These are phyloP conservation scores for Oscheius sp. DNA, from an alignment of 2,888 invertebrate species.

Conservation along the genomic window DNA sequence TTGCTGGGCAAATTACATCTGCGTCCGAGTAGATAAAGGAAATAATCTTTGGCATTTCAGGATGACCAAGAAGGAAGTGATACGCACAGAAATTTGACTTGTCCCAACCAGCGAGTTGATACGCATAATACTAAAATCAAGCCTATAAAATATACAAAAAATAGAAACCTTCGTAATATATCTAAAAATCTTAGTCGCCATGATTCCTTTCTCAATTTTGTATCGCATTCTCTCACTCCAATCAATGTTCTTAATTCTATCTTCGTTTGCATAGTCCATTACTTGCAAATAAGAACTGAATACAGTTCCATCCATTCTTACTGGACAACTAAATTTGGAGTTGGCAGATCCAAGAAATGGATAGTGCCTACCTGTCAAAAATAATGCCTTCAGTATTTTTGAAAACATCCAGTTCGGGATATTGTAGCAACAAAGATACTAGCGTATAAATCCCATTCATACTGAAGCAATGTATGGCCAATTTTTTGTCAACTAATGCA, in stretches of 20 bases:
- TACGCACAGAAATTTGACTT: neutral
- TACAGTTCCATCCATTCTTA: too few species aligned
- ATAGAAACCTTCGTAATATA: neutral
- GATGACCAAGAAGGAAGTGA: neutral
- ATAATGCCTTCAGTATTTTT: slow-evolving; percentile 15
- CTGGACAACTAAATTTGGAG: slow-evolving; percentile 1
- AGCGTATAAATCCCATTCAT: slow-evolving; percentile 21
- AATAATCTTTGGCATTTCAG: neutral
- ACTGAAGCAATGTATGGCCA: slow-evolving; percentile 21
- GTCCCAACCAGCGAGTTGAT: neutral
- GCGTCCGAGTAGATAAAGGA: slow-evolving; percentile 15
- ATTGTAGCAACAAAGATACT: neutral
- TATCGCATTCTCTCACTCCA: neutral
- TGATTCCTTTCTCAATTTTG: neutral
- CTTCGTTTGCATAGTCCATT: slow-evolving; percentile 6
- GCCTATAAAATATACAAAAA: neutral
- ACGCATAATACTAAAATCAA: neutral
- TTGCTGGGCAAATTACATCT: neutral
- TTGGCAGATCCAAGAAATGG: neutral
- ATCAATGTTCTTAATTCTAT: neutral
- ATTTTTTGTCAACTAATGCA: neutral
- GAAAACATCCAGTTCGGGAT: slow-evolving; percentile 13
- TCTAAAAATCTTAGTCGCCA: neutral
- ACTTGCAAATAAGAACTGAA: slow-evolving; percentile 17
- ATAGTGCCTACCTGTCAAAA: slow-evolving; percentile 2